Evolutionary conservation across 2,113 vertebrate species (phyloP), one percentile per base, ranked within the genome.

Genomic region (Marmota monax): DNA sequence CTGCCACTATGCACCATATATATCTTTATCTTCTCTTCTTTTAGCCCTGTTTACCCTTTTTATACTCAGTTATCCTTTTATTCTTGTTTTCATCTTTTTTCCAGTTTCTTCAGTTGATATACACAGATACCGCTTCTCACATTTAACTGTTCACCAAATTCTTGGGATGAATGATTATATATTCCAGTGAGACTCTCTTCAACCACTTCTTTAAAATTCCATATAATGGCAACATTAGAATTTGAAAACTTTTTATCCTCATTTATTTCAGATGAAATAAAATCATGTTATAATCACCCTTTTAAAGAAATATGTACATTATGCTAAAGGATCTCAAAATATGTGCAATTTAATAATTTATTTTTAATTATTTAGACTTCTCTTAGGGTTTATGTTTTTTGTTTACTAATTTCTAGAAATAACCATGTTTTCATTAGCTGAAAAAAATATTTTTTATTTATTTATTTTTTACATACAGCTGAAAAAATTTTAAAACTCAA

Each of bases 281-380:
- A 76, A 80, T 83, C 23, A 34, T 20, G 82, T 83, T 48, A 58
- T 70, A 92, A 56, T 42, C 11, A 67, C 16, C 61, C 67, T 37
- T 65, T 78, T 67, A 61, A 42, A 69, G 79, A 88, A 88, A 32
- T 72, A 65, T 61, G 78, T 73, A 87, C 20, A 84, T 72, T 37
- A 14, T 79, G 3, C 70, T 72, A 65, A 67, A 91, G 51, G 22
- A 63, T 93, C 37, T 95, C 39, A 84, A 93, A 83, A 78, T 95
- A 72, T 12, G 84, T 82, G 27, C 56, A 45, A 91, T 56, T 85
- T 89, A 88, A 90, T 22, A 92, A 58, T 76, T 78, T 63, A 58
- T 82, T 72, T 63, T 91, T 34, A 83, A 63, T 84, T 97, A 94
- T 63, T 84, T 92, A 88, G 34, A 74, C 88, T 79, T 79, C 27